phyloP scores from a whole-genome alignment of 2,888 invertebrate genomes.

The Tiphia femorata region DNA sequence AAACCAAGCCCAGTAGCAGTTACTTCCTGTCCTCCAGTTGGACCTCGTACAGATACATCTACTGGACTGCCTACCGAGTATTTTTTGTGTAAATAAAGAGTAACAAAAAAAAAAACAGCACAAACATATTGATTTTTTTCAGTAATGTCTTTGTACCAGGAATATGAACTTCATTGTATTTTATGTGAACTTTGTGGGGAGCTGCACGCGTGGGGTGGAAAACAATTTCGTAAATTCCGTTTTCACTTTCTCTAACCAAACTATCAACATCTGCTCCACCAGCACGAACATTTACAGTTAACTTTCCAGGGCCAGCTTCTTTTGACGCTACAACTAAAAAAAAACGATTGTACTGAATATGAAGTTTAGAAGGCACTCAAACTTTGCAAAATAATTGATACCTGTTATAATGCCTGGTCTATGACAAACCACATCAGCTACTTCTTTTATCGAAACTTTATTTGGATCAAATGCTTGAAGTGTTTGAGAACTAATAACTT shows the following conservation, averaged over 20 bases:
- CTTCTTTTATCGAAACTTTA: constrained; percentile 79
- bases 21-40: constrained; percentile 81
- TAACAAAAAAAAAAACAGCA: neutral
- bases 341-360: neutral
- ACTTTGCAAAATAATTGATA: constrained; percentile 42
- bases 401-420: constrained; percentile 84
- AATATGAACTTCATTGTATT: constrained; percentile 88
- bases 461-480: constrained; percentile 86
- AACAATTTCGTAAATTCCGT: constrained; percentile 84
- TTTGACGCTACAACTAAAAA: constrained; percentile 76
- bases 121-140: no score
- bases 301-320: constrained; percentile 87
- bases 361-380: neutral
- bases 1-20: constrained; percentile 85
- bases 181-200: constrained; percentile 87
- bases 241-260: constrained; percentile 80
- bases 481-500: constrained; percentile 71
- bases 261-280: constrained; percentile 87
- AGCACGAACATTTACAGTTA: constrained; percentile 85
- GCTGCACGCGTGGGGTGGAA: constrained; percentile 91
- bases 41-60: constrained; percentile 73
- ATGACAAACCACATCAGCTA: constrained; percentile 84
- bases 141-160: constrained; percentile 63
- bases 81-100: neutral
- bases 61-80: constrained; percentile 70